Evolutionary conservation across 2,888 invertebrate species (phyloP).

Genomic region (Perithous albicinctus): DNA sequence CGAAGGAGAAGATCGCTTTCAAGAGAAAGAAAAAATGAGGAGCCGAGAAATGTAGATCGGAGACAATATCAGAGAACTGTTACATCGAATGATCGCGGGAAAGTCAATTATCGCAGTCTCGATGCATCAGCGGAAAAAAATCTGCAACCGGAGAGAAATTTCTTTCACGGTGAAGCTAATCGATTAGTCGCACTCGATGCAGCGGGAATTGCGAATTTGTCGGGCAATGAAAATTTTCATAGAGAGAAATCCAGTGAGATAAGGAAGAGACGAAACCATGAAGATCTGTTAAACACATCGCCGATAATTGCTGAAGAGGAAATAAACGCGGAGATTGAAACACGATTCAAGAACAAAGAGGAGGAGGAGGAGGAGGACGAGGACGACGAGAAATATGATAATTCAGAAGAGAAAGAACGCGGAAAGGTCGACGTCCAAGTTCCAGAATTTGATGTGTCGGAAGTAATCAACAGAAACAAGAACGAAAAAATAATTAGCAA

Average conservation of each 20-base stretch:
- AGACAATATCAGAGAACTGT: not conserved
- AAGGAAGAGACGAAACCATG: slow-evolving; percentile 55
- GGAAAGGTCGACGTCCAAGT: slow-evolving; percentile 75
- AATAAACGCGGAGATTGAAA: slow-evolving; percentile 78
- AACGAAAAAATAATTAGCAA: slow-evolving; percentile 32
- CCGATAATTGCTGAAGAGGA: slow-evolving; percentile 73
- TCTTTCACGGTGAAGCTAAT: slow-evolving; percentile 79
- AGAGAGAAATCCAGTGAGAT: slow-evolving; percentile 58
- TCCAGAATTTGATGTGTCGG: slow-evolving; percentile 76
- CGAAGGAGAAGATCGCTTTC: slow-evolving; percentile 73
- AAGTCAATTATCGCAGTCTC: slow-evolving; percentile 17
- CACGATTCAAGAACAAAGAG: slow-evolving; percentile 78
- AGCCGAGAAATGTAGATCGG: not conserved
- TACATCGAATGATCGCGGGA: slow-evolving; percentile 17
- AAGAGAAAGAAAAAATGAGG: slow-evolving; percentile 2
- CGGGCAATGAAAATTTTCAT: slow-evolving; percentile 74
- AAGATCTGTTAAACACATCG: slow-evolving; percentile 74
- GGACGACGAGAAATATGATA: slow-evolving; percentile 73
- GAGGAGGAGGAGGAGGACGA: slow-evolving; percentile 80
- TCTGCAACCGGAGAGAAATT: slow-evolving; percentile 56
- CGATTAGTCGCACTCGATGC: slow-evolving; percentile 80
- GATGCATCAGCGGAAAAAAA: slow-evolving; percentile 53
- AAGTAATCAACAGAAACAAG: slow-evolving; percentile 72
- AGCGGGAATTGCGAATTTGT: slow-evolving; percentile 49
- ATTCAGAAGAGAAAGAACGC: slow-evolving; percentile 45